Base-by-base conservation (phyloP, 1,140 invertebrate species). In the Neodiprion lecontei region DNA sequence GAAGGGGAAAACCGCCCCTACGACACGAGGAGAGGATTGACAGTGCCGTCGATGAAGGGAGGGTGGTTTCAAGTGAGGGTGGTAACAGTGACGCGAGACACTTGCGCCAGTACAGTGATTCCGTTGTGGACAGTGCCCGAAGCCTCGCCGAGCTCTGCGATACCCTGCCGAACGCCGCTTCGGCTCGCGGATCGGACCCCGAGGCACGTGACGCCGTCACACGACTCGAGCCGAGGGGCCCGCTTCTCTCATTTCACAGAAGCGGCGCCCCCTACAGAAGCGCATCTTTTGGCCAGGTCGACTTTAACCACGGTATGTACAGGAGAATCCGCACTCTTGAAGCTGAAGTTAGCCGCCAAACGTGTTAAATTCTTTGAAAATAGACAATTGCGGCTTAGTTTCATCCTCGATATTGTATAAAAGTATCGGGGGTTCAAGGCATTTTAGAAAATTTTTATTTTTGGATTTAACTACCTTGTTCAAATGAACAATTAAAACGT, bases 231-330 rank as follows among this genome's bases (percentile, higher is more conserved):
- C 81, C 88, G 79, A 81, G 89, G 82, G 79, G 86, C 83, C 65
- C 86, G 79, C 80, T 82, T 67, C 77, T 80, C n/a, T 77, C 75
- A 70, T 82, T 77, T 76, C 84, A 80, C 23, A 79, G 78, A 67
- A 69, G 76, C 65, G 78, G 83, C 68, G 70, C 78, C 53, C 92
- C 94, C 4, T 94, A 93, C 78, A 90, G 95, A 47, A 95, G 94
- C 80, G 94, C 95, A 7, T 96, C 95, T 10, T 96, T 96, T 80
- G 95, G 95, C 0, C 95, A 96, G 85, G 94, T 95, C 65, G 94
- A 96, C 82, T 94, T 92, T 79, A 79, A 80, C 79, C 84, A 85
- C 79, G 85, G 86, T 87, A 77, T 81, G 76, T 40, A 1, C 2
- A 5, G 28, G 28, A 3, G 28, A 5, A 40, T 40, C 28, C 28